Conservation (phyloP, 2,113 vertebrate species). For the Crotalus tigris region DNA sequence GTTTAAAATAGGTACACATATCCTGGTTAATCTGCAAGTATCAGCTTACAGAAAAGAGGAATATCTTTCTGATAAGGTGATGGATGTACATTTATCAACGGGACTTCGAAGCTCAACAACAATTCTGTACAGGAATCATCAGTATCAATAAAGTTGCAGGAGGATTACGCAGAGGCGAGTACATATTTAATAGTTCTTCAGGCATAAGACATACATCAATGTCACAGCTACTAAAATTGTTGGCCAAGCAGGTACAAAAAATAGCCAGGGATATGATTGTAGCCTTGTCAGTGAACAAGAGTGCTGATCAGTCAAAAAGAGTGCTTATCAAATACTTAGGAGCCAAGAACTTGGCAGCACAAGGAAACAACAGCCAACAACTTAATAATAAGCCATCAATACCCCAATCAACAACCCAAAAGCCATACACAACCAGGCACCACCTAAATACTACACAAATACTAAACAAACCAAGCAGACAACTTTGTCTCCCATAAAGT, state of each 20-base stretch:
- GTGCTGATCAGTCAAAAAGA: neutral
- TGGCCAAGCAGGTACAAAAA: neutral
- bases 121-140: neutral
- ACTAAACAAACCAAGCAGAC: too few relatives aligned
- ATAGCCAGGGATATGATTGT: neutral
- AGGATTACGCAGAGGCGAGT: neutral
- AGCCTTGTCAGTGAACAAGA: neutral
- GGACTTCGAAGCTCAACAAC: neutral
- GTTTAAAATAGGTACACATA: neutral
- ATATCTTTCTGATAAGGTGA: neutral
- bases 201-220: neutral
- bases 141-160: neutral
- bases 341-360: neutral
- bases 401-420: neutral
- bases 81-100: neutral
- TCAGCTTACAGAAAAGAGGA: neutral
- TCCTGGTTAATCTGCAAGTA: neutral
- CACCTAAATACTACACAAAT: too few relatives aligned
- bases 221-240: neutral
- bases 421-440: neutral
- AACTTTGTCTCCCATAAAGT: too few relatives aligned
- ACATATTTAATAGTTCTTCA: neutral
- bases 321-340: neutral
- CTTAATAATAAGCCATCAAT: neutral
- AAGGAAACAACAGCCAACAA: neutral